A percentile compares a stretch with the other conserved stretches of the same genome.
Conservation (phyloP, 2,113 vertebrate species). For the Hyaena hyaena region DNA sequence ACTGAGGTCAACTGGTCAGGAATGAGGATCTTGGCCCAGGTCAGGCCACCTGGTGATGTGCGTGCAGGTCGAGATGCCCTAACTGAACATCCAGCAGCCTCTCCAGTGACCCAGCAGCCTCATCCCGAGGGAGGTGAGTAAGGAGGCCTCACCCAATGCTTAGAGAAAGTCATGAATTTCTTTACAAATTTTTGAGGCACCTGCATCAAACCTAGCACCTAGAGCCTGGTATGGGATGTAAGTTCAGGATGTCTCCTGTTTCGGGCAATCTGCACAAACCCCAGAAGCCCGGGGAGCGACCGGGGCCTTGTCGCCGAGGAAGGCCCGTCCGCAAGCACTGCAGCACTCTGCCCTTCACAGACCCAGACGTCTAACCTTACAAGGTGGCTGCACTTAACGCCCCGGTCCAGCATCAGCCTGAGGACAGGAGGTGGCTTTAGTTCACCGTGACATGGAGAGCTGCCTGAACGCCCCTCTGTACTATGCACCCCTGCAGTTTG, state of each 20-base stretch:
- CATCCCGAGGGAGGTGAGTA: neutral
- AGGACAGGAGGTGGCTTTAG: neutral
- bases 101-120: neutral
- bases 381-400: accelerated
- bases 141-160: neutral
- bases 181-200: neutral
- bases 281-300: accelerated
- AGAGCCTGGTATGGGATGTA: too few species aligned
- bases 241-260: neutral
- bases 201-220: neutral
- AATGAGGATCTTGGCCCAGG: neutral
- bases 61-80: accelerated
- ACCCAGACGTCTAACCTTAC: accelerated
- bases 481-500: accelerated
- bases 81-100: neutral
- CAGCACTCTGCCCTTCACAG: neutral
- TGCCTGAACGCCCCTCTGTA: accelerated
- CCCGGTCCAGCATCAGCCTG: too few species aligned
- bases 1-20: too few species aligned
- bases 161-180: too few species aligned
- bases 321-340: accelerated
- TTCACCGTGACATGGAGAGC: too few species aligned
- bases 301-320: neutral
- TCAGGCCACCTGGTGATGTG: neutral
- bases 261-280: too few species aligned